A percentile compares a stretch with the other conserved stretches of the same genome.
phyloP scores from a whole-genome alignment of 2,113 vertebrate genomes.

The Pelmatolapia mariae region DNA sequence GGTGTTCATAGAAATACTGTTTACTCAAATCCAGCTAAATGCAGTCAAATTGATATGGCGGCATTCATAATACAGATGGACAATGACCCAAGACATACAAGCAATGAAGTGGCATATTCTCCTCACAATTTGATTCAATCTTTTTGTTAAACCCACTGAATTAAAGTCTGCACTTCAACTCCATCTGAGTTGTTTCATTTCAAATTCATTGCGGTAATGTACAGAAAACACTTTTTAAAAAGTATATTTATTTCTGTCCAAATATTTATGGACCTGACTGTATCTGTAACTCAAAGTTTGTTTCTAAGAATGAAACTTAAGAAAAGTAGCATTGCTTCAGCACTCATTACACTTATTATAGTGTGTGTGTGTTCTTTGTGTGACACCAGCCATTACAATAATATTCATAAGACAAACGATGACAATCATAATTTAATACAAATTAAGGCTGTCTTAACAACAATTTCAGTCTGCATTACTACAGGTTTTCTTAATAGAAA shows the following conservation, averaged over 20 bases:
- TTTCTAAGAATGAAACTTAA: not conserved
- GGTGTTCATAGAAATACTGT: not conserved
- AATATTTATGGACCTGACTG: not conserved
- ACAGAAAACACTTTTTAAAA: not conserved
- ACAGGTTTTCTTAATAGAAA: not conserved
- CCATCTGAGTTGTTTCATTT: not conserved
- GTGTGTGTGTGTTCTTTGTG: not conserved
- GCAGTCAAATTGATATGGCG: not conserved
- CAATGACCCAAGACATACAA: not conserved
- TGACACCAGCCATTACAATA: not conserved
- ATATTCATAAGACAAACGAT: not conserved
- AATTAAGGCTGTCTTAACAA: not conserved
- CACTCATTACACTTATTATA: not conserved
- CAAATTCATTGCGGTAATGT: fast-evolving
- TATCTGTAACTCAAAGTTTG: not conserved
- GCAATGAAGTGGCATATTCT: not conserved
- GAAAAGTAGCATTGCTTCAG: not conserved
- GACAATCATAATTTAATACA: not conserved
- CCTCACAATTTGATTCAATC: not conserved
- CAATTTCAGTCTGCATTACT: not conserved
- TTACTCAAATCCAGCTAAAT: not conserved
- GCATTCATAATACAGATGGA: not conserved
- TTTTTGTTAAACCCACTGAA: not conserved
- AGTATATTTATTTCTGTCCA: not conserved
- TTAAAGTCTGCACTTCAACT: not conserved